Conservation (phyloP, 2,797 vertebrate species). For the Chaenodraco wilsoni region DNA sequence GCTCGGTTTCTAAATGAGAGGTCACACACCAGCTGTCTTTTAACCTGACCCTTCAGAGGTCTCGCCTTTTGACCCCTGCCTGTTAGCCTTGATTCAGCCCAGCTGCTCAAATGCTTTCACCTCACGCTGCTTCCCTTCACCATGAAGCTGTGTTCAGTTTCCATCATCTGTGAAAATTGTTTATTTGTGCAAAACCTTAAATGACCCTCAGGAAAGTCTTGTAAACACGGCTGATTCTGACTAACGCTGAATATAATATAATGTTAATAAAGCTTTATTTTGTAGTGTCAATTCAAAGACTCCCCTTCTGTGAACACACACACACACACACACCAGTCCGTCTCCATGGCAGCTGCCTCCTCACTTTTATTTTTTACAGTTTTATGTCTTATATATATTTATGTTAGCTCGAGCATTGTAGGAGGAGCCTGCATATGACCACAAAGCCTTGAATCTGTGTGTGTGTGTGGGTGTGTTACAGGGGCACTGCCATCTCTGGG, state of each 20-base stretch:
- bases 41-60: slow-evolving; percentile 7
- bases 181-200: not conserved
- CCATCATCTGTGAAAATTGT: too few relatives aligned
- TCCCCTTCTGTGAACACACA: slow-evolving; percentile 44
- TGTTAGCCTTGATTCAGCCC: slow-evolving; percentile 16
- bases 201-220: not conserved
- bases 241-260: slow-evolving; percentile 48
- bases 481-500: slow-evolving; percentile 92
- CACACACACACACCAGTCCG: slow-evolving; percentile 24
- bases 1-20: not conserved
- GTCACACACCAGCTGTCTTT: slow-evolving; percentile 48
- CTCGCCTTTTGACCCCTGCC: slow-evolving; percentile 54
- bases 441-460: not conserved
- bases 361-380: not conserved
- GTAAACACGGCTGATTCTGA: slow-evolving; percentile 1
- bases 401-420: too few relatives aligned
- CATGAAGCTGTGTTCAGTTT: too few relatives aligned
- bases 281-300: slow-evolving; percentile 39
- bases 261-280: slow-evolving; percentile 10
- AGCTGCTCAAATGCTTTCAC: slow-evolving; percentile 47
- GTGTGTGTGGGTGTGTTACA: slow-evolving; percentile 64
- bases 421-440: too few relatives aligned
- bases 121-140: too few relatives aligned
- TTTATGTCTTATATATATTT: not conserved
- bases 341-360: slow-evolving; percentile 54